Evolutionary conservation across 2,888 invertebrate species (phyloP).

Genomic region (Microplitis manilae): DNA sequence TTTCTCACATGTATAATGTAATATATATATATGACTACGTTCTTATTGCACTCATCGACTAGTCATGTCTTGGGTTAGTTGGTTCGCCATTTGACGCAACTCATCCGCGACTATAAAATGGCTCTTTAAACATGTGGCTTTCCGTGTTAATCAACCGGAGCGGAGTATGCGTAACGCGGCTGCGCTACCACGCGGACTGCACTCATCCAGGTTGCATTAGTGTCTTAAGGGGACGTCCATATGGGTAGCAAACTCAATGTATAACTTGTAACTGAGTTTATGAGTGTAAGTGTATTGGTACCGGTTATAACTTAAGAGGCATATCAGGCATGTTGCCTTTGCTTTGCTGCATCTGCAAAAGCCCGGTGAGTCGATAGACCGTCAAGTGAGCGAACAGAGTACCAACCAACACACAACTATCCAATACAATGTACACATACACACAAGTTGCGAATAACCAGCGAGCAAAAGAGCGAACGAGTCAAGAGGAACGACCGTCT

Average conservation of each 20-base stretch:
- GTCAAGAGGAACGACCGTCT: slow-evolving; percentile 54
- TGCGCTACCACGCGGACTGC: not conserved
- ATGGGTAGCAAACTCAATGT: too few relatives aligned
- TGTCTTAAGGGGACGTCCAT: too few relatives aligned
- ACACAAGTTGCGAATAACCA: not conserved
- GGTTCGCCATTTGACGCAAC: not conserved
- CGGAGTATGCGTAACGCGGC: slow-evolving; percentile 27
- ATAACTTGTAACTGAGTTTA: not conserved
- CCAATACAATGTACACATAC: not conserved
- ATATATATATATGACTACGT: not conserved
- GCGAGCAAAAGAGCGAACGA: slow-evolving; percentile 23
- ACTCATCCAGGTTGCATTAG: too few relatives aligned
- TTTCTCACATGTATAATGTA: not conserved
- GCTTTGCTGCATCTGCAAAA: slow-evolving; percentile 13
- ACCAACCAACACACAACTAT: not conserved
- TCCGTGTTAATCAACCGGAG: slow-evolving; percentile 3
- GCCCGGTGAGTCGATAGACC: slow-evolving; percentile 24
- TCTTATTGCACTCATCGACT: not conserved
- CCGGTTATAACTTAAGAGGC: not conserved
- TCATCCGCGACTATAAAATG: not conserved
- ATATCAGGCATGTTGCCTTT: slow-evolving; percentile 1
- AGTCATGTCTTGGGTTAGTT: too few relatives aligned
- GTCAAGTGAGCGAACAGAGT: not conserved
- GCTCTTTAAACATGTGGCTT: not conserved
- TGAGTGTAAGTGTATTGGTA: slow-evolving; percentile 7